phyloP scores from a whole-genome alignment of 2,797 vertebrate genomes.

The Galago senegalensis region DNA sequence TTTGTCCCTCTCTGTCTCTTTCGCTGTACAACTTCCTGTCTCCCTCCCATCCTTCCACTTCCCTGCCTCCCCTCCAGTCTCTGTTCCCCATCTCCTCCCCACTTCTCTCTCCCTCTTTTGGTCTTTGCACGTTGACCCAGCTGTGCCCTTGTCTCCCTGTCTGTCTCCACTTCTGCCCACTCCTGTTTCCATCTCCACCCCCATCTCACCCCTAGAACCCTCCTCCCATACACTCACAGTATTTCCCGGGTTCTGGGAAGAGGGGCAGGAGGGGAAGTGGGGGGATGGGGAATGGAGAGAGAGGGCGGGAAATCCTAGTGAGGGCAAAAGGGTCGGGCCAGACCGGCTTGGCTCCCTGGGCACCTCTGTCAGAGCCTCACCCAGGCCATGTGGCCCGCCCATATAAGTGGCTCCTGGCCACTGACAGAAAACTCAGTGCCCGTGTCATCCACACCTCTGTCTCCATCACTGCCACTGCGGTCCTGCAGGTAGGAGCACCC shows the following conservation, averaged over 20 bases:
- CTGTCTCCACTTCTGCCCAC: neutral
- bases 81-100: neutral
- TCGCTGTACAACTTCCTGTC: neutral
- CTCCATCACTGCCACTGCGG: neutral
- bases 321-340: conserved; percentile 28
- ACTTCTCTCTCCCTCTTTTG: neutral
- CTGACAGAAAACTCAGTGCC: conserved; percentile 43
- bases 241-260: neutral
- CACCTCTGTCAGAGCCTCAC: conserved; percentile 74
- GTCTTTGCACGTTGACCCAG: neutral
- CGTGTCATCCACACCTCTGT: neutral
- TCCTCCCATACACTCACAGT: too few relatives aligned
- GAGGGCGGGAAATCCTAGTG: conserved; percentile 40
- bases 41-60: neutral
- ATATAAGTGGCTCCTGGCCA: conserved; percentile 69
- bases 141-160: neutral
- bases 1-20: neutral
- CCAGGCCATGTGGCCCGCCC: conserved; percentile 50
- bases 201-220: neutral
- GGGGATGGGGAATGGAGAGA: neutral
- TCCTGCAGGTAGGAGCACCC: conserved; percentile 73
- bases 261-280: neutral
- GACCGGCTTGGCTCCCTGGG: conserved; percentile 68
- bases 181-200: neutral
- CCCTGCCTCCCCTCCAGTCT: neutral